These are phyloP conservation scores for Orthonychiurus folsomi DNA, from an alignment of 2,888 invertebrate genomes.

Conservation along the genomic window DNA sequence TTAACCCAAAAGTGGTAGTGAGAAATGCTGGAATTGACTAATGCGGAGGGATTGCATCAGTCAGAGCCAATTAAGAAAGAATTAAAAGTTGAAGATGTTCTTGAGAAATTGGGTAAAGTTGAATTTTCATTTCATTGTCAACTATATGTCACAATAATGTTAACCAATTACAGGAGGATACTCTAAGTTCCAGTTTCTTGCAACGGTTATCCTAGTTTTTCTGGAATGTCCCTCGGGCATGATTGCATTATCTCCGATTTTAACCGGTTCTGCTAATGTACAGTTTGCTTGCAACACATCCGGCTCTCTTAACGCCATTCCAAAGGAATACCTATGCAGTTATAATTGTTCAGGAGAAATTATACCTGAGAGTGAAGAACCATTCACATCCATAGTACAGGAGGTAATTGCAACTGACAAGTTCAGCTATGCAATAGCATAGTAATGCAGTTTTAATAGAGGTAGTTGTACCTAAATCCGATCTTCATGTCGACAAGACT, in stretches of 20 bases:
- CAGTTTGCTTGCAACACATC: not conserved
- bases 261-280: slow-evolving; percentile 6
- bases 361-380: slow-evolving; percentile 6
- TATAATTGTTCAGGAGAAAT: slow-evolving; percentile 23
- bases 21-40: too few species aligned
- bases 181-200: slow-evolving; percentile 9
- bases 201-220: not conserved
- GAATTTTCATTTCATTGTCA: not conserved
- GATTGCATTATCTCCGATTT: slow-evolving; percentile 5
- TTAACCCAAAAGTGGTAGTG: too few species aligned
- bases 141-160: not conserved
- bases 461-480: too few species aligned
- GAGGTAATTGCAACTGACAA: too few species aligned
- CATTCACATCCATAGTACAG: slow-evolving; percentile 28
- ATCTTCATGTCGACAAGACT: too few species aligned
- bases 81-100: slow-evolving; percentile 24
- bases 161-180: slow-evolving; percentile 8
- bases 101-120: slow-evolving; percentile 23
- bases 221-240: slow-evolving; percentile 10
- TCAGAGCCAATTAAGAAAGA: too few species aligned
- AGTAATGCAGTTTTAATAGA: not conserved
- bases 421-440: too few species aligned
- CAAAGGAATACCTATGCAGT: slow-evolving; percentile 19
- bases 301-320: not conserved
- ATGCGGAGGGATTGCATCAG: too few species aligned